phyloP scores from a whole-genome alignment of 2,888 invertebrate genomes.

The Cerceris rybyensis region DNA sequence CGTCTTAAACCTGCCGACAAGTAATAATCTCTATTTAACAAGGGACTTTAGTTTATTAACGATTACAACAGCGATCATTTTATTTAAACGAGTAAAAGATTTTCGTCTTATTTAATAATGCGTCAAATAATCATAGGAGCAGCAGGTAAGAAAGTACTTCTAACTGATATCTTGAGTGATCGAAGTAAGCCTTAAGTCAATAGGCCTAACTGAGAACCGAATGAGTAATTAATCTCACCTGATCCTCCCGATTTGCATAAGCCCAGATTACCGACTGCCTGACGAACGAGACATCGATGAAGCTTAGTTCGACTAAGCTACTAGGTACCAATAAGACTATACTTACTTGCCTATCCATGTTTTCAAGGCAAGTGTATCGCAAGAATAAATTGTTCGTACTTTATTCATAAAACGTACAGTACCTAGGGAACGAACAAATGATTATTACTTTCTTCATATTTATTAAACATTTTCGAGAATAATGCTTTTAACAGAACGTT shows the following conservation, averaged over 20 bases:
- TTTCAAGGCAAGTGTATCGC: conserved; percentile 47
- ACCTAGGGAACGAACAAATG: no score
- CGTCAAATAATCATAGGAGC: not conserved
- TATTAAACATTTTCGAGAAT: no score
- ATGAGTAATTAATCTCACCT: conserved; percentile 76
- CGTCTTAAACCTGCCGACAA: no score
- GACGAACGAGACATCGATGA: conserved; percentile 66
- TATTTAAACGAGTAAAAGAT: no score
- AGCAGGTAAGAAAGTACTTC: not conserved
- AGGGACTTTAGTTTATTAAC: no score
- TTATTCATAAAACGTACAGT: not conserved
- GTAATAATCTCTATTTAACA: no score
- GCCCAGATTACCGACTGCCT: conserved; percentile 72
- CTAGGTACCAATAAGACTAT: conserved; percentile 63
- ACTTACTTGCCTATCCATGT: conserved; percentile 43
- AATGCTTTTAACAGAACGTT: not conserved
- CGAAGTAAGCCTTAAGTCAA: conserved; percentile 61
- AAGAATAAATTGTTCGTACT: conserved; percentile 22
- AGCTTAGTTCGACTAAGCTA: conserved; percentile 62
- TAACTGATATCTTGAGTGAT: conserved; percentile 11
- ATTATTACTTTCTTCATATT: no score
- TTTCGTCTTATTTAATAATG: not conserved
- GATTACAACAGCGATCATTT: no score
- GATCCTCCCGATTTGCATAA: conserved; percentile 75
- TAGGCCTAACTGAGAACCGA: conserved; percentile 67